Evolutionary conservation across 2,888 invertebrate genomes (phyloP).

Genomic region (Cenopis cana): DNA sequence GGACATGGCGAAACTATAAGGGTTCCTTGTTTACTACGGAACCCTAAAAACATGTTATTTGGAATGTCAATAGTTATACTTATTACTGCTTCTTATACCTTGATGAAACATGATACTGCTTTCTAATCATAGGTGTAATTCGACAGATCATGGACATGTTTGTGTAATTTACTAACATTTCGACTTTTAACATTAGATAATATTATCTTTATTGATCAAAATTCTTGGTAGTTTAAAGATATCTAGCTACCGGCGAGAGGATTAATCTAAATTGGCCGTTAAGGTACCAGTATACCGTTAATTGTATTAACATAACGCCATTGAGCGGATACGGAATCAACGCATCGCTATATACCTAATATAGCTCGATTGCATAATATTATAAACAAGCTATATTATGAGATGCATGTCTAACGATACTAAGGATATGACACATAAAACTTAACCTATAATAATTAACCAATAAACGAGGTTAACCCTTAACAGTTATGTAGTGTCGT

Average conservation of each 20-base stretch:
- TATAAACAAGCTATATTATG: conserved; percentile 12
- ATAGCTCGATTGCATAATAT: conserved; percentile 5
- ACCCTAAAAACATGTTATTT: background rate
- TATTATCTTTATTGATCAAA: conserved; percentile 39
- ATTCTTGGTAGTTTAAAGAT: conserved; percentile 34
- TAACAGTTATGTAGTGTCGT: conserved; percentile 33
- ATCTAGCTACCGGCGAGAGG: conserved; percentile 14
- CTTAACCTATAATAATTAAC: conserved; percentile 39
- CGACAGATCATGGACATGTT: background rate
- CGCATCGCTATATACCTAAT: background rate
- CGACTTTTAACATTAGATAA: conserved; percentile 1
- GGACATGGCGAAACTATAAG: too few species aligned
- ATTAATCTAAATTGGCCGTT: conserved; percentile 41
- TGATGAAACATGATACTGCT: background rate
- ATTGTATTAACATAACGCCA: conserved; percentile 38
- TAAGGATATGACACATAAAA: conserved; percentile 39
- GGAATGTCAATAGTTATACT: background rate
- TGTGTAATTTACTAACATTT: conserved; percentile 6
- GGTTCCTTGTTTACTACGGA: too few species aligned
- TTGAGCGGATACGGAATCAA: conserved; percentile 17
- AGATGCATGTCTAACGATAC: conserved; percentile 26
- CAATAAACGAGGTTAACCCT: conserved; percentile 30
- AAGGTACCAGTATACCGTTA: conserved; percentile 29
- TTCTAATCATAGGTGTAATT: conserved; percentile 1
- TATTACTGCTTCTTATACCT: background rate